Percentiles rank a stretch among this genome's conserved stretches.
Conservation (phyloP, 2,113 vertebrate genomes). For the Abramis brama region DNA sequence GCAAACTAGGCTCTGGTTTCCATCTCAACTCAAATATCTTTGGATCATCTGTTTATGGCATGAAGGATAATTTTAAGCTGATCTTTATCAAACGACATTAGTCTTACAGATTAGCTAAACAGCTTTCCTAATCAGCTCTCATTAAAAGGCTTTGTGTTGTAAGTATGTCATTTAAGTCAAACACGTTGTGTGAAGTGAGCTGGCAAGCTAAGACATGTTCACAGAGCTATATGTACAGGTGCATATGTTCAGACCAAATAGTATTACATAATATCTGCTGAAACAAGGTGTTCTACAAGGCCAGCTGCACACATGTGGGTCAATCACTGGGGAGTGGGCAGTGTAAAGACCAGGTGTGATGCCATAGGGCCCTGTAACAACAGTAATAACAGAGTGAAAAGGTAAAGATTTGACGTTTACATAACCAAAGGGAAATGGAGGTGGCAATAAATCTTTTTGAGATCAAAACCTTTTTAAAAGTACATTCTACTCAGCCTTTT, state of each 20-base stretch:
- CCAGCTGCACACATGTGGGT: constrained; percentile 1
- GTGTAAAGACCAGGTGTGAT: constrained; percentile 8
- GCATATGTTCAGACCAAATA: constrained; percentile 13
- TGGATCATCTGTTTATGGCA: background rate
- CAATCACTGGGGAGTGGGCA: background rate
- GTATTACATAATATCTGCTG: constrained; percentile 16
- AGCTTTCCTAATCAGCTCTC: background rate
- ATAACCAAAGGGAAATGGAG: background rate
- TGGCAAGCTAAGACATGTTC: background rate
- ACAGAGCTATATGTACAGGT: background rate
- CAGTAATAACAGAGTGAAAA: background rate
- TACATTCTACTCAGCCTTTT: background rate
- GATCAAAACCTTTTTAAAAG: background rate
- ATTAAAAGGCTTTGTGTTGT: constrained; percentile 16
- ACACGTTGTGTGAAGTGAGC: background rate
- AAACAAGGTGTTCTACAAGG: background rate
- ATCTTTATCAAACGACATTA: background rate
- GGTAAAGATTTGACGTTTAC: background rate
- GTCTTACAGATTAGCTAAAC: background rate
- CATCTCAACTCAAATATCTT: background rate
- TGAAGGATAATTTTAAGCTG: background rate
- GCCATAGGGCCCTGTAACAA: constrained; percentile 2
- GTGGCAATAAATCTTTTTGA: background rate
- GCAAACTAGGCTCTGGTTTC: background rate
- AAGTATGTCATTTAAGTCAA: background rate